phyloP scores from a whole-genome alignment of 2,113 vertebrate species.

The Okapia johnstoni region DNA sequence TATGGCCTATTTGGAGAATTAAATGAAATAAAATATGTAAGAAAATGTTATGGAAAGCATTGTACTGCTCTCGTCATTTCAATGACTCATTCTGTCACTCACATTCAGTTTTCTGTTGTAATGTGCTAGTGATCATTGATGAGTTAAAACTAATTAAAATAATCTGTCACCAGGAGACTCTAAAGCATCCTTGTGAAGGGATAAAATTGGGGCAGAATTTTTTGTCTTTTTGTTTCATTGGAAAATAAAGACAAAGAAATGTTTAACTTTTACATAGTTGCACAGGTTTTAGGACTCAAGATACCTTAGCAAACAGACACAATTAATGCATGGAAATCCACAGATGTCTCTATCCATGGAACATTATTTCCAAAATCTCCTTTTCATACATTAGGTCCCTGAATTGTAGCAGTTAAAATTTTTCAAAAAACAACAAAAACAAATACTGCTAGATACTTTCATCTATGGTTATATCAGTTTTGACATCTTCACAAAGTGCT shows the following conservation, averaged over 20 bases:
- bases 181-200: neutral
- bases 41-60: neutral
- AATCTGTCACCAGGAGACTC: neutral
- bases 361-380: neutral
- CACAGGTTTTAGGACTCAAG: neutral
- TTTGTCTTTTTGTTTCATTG: neutral
- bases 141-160: neutral
- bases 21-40: neutral
- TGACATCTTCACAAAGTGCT: neutral
- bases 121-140: neutral
- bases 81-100: neutral
- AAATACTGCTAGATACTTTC: neutral
- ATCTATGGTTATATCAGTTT: neutral
- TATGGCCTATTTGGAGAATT: neutral
- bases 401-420: neutral
- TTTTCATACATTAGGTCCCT: neutral
- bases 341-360: neutral
- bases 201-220: neutral
- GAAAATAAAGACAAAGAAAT: slow-evolving; percentile 7
- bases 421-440: neutral
- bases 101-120: neutral
- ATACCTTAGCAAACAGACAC: neutral
- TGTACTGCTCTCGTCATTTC: neutral
- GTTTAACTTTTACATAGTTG: neutral
- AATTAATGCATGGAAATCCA: neutral